Evolutionary conservation across 2,888 invertebrate species (phyloP).

Genomic region (Epiblema foenella): DNA sequence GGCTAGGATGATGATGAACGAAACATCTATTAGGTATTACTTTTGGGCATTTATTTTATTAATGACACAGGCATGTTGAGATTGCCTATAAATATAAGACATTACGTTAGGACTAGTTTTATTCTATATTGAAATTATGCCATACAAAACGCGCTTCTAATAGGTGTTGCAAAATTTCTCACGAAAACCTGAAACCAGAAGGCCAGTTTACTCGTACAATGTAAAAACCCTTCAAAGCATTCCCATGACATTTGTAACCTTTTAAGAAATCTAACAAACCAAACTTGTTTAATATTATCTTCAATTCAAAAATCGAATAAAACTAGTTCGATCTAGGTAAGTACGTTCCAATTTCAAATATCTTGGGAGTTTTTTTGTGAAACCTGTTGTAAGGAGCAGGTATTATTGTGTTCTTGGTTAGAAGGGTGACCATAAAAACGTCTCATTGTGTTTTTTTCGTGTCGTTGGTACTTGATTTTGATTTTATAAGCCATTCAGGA

Average conservation of each 20-base stretch:
- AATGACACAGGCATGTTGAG: too few species aligned
- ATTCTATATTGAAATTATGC: background rate
- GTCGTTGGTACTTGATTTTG: constrained; percentile 24
- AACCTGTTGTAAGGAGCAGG: constrained; percentile 42
- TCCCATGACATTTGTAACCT: constrained; percentile 49
- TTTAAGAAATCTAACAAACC: constrained; percentile 29
- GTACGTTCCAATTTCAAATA: constrained; percentile 49
- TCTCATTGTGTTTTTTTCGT: constrained; percentile 16
- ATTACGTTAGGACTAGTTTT: constrained; percentile 5
- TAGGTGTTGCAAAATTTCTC: constrained; percentile 21
- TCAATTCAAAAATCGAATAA: constrained; percentile 51
- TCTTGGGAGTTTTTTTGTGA: constrained; percentile 46
- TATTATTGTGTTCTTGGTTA: constrained; percentile 26
- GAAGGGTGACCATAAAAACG: constrained; percentile 26
- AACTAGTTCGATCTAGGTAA: constrained; percentile 49
- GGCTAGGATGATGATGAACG: too few species aligned
- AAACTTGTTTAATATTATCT: constrained; percentile 36
- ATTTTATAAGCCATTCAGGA: background rate
- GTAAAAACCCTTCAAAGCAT: constrained; percentile 25
- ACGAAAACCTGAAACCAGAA: constrained; percentile 33
- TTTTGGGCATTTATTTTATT: too few species aligned
- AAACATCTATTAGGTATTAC: too few species aligned
- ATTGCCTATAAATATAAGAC: too few species aligned
- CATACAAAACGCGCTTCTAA: constrained; percentile 6
- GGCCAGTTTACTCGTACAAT: constrained; percentile 16